Evolutionary conservation across 2,113 vertebrate species (phyloP), one percentile per base, ranked within the genome.

Genomic region (Telmatochromis sp.): DNA sequence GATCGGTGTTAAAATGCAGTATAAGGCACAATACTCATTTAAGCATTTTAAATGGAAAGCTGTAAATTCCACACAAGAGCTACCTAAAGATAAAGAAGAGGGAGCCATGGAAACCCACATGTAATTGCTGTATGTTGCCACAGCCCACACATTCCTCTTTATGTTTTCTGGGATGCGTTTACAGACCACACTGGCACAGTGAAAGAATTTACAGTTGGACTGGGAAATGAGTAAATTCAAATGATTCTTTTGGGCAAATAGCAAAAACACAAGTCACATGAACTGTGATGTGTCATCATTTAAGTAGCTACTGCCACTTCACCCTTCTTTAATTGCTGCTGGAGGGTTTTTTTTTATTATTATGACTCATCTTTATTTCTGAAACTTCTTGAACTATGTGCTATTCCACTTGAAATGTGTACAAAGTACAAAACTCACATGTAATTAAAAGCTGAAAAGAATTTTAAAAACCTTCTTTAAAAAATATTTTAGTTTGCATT

Each of bases 101-200:
- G 33, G 37, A 53, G 73, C 54, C 84, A 86, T 82, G 58, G 90
- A 89, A 91, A 93, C 86, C 8, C 13, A 9, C 12, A 82, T 86
- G 84, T 55, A 89, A 87, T 84, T 87, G 85, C 84, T 91, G 81
- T 85, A 82, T 87, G 75, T 51, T 73, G 80, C 88, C 84, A 86
- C 70, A 84, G 23, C 57, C 40, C 13, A 57, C 47, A 81, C n/a
- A 82, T 86, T 85, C 80, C 55, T 89, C 60, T 73, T 57, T 79
- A 60, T 51, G 60, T 65, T 90, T 81, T 83, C 75, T 87, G 60
- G 68, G 70, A 53, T 85, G 26, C 17, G 11, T 87, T 87, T 11
- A 83, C 23, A 60, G 47, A 81, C 55, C 81, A 88, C 60, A 78
- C 6, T 82, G 90, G 82, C 86, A 82, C 42, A 57, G 57, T 73